Conservation (phyloP, 2,888 invertebrate genomes). For the Drosophila limbata region DNA sequence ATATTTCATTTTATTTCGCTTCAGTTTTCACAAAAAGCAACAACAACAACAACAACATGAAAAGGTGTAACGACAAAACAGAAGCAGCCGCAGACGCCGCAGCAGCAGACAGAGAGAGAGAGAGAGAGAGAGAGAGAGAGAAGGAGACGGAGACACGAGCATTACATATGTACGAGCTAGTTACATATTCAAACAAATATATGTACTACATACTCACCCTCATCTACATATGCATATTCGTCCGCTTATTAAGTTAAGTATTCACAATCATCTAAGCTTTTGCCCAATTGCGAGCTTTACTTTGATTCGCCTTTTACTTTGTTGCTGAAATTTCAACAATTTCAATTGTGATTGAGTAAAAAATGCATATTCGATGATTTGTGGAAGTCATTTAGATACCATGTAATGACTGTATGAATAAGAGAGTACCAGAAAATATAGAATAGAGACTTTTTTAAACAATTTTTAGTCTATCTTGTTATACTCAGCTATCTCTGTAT, state of each 20-base stretch:
- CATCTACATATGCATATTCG: slow-evolving; percentile 10
- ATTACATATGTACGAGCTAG: not conserved
- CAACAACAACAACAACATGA: slow-evolving; percentile 32
- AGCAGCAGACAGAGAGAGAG: slow-evolving; percentile 1
- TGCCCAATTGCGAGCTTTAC: slow-evolving; percentile 16
- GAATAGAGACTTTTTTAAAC: not conserved
- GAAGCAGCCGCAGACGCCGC: slow-evolving; percentile 34
- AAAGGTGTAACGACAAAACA: slow-evolving; percentile 40
- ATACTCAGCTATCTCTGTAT: not conserved
- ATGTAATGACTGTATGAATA: not conserved
- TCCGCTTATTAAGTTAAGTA: slow-evolving; percentile 21
- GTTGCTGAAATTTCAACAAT: slow-evolving; percentile 9
- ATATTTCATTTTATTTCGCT: slow-evolving; percentile 79
- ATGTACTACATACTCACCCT: not conserved
- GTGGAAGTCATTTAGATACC: not conserved
- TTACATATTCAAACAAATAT: slow-evolving; percentile 3
- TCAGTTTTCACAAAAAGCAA: slow-evolving; percentile 58
- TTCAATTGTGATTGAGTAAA: slow-evolving; percentile 4
- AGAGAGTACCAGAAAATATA: not conserved
- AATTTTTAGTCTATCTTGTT: not conserved
- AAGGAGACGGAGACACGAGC: not conserved
- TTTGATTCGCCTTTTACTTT: slow-evolving; percentile 23
- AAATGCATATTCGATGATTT: not conserved
- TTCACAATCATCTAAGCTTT: slow-evolving; percentile 32
- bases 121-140: not conserved